Evolutionary conservation across 2,797 vertebrate genomes (phyloP).

Genomic region (Chanos chanos): DNA sequence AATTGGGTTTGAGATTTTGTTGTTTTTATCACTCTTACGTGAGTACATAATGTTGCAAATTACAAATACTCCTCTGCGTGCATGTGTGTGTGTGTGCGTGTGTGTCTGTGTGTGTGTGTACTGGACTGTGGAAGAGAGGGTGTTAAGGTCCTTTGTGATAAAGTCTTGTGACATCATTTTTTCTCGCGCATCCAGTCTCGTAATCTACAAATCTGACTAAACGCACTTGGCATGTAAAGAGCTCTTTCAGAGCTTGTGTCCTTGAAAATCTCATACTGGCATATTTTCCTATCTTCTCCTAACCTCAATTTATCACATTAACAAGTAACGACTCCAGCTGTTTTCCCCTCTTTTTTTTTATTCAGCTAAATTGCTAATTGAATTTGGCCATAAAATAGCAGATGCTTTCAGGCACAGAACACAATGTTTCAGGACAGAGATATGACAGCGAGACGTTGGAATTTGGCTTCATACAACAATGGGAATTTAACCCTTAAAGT

Average conservation of each 20-base stretch:
- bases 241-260: constrained; percentile 59
- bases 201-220: too few species aligned
- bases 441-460: constrained; percentile 24
- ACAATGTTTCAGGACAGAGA: constrained; percentile 33
- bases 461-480: constrained; percentile 1
- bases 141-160: too few species aligned
- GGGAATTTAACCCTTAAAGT: constrained; percentile 33
- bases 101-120: too few species aligned
- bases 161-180: too few species aligned
- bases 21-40: too few species aligned
- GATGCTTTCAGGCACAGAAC: constrained; percentile 47
- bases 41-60: too few species aligned
- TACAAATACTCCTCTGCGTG: too few species aligned
- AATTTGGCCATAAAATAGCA: constrained; percentile 53
- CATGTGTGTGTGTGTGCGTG: too few species aligned
- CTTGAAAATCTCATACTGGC: constrained; percentile 54
- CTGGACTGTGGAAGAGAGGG: too few species aligned
- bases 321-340: constrained; percentile 54
- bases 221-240: constrained; percentile 69
- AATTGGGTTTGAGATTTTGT: too few species aligned
- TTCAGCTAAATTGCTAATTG: constrained; percentile 53
- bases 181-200: too few species aligned
- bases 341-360: constrained; percentile 41
- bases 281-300: constrained; percentile 60
- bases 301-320: constrained; percentile 45